Evolutionary conservation across 2,797 vertebrate genomes (phyloP), one percentile per base, ranked within the genome.

Genomic region (Argya squamiceps): DNA sequence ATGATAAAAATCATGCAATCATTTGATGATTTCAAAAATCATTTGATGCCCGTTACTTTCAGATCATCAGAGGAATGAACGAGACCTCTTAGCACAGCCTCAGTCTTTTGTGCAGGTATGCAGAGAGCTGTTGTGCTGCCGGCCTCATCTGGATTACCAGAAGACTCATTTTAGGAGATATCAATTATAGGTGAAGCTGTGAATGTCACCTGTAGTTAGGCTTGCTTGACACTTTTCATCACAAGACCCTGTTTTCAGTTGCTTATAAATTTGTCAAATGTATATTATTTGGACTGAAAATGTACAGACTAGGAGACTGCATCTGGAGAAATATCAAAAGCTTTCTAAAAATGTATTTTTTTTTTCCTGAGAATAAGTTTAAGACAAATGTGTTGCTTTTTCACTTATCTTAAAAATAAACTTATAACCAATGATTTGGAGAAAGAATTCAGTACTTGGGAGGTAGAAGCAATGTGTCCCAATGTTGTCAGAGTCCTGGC

Each of bases 11-110:
- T 89, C 2, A 43, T 84, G n/a, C n/a, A n/a, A n/a, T n/a, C n/a
- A n/a, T n/a, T n/a, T n/a, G n/a, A n/a, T n/a, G n/a, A n/a, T n/a
- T n/a, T n/a, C n/a, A 49, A 67, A 70, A 92, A 76, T 89, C 2
- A 43, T 84, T 87, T 82, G 56, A 70, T 79, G 55, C 49, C 52
- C 63, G 39, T 79, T 95, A 85, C 56, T 94, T 96, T 92, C 89
- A 80, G 56, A 77, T 85, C 34, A n/a, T 80, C 64, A 81, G 76
- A 71, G 36, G 29, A 87, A 88, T 83, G 60, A 93, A 91, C 68
- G 47, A 94, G 65, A 50, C 29, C 46, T 88, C 69, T 85, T 84
- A 94, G 62, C 4, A 13, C 41, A 85, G 41, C 36, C 56, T 84
- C 3, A 4, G 20, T 73, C 59, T 80, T 93, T 75, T 75, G 46